Evolutionary conservation across 2,888 invertebrate genomes (phyloP).

Genomic region (Colletes collaris): DNA sequence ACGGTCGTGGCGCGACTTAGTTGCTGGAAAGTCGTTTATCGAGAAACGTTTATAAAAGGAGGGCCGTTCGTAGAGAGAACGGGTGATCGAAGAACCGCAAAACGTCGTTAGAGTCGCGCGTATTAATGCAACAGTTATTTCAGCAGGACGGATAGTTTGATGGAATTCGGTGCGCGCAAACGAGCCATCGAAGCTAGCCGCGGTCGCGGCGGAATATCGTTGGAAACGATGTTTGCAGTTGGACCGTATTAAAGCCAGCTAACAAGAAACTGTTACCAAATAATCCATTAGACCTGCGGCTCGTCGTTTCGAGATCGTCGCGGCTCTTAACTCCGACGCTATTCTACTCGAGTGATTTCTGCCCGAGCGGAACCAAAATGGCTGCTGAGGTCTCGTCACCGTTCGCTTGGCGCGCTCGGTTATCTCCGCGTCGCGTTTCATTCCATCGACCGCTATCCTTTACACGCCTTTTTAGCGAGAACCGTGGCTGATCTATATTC

Average conservation of each 20-base stretch:
- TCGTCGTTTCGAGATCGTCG: conserved; percentile 70
- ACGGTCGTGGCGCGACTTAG: too few species aligned
- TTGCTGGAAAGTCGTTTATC: not conserved
- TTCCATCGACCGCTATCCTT: not conserved
- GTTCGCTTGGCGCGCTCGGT: conserved; percentile 45
- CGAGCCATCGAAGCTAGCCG: conserved; percentile 32
- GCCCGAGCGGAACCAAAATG: conserved; percentile 78
- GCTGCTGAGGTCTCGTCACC: conserved; percentile 61
- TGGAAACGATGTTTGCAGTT: conserved; percentile 38
- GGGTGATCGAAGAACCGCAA: not conserved
- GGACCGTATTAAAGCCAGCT: conserved; percentile 64
- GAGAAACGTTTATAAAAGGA: not conserved
- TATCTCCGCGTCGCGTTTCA: not conserved
- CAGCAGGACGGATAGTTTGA: too few species aligned
- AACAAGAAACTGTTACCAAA: conserved; percentile 73
- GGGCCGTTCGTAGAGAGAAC: not conserved
- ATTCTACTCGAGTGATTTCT: conserved; percentile 70
- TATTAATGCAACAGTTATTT: too few species aligned
- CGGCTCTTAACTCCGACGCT: conserved; percentile 70
- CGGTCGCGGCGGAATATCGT: conserved; percentile 2
- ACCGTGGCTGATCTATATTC: too few species aligned
- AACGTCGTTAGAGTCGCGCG: not conserved
- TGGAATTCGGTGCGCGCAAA: not conserved
- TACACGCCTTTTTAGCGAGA: too few species aligned
- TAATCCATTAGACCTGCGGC: conserved; percentile 66